Percentiles rank a stretch among this genome's conserved stretches.
These are phyloP conservation scores for Fregetta grallaria DNA, from an alignment of 2,113 vertebrate genomes.

Conservation along the genomic window DNA sequence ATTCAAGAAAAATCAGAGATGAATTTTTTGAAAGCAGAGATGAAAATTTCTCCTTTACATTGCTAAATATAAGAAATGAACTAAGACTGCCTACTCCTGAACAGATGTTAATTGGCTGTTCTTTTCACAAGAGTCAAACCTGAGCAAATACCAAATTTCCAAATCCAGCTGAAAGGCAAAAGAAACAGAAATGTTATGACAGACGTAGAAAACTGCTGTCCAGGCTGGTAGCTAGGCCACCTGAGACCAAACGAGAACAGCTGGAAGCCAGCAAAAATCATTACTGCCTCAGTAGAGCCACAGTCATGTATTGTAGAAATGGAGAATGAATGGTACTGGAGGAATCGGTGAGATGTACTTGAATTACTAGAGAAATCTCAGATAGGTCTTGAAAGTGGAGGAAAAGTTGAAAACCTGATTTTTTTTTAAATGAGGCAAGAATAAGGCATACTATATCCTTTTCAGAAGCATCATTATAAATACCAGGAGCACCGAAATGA, in stretches of 20 bases:
- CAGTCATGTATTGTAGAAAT: background rate
- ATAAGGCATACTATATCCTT: background rate
- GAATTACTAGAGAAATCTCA: background rate
- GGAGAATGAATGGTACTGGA: background rate
- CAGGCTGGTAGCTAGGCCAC: slow-evolving; percentile 60
- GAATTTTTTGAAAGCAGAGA: background rate
- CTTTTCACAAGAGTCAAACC: slow-evolving; percentile 20
- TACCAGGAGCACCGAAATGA: background rate
- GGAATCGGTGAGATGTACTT: background rate
- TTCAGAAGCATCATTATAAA: background rate
- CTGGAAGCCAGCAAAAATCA: slow-evolving; percentile 50
- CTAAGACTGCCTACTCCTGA: background rate
- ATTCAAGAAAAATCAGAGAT: background rate
- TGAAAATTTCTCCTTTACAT: background rate
- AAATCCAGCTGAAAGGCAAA: slow-evolving; percentile 55
- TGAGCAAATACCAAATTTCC: slow-evolving; percentile 22
- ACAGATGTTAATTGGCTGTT: slow-evolving; percentile 25
- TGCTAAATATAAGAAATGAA: background rate
- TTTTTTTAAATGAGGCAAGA: background rate
- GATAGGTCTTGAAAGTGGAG: background rate
- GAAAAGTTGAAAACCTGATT: background rate
- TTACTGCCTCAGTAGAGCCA: slow-evolving; percentile 17
- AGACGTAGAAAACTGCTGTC: slow-evolving; percentile 36
- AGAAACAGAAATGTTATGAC: slow-evolving; percentile 57
- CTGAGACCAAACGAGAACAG: slow-evolving; percentile 63